phyloP scores from a whole-genome alignment of 2,888 invertebrate species.

The Scaptomyza caliginosa region DNA sequence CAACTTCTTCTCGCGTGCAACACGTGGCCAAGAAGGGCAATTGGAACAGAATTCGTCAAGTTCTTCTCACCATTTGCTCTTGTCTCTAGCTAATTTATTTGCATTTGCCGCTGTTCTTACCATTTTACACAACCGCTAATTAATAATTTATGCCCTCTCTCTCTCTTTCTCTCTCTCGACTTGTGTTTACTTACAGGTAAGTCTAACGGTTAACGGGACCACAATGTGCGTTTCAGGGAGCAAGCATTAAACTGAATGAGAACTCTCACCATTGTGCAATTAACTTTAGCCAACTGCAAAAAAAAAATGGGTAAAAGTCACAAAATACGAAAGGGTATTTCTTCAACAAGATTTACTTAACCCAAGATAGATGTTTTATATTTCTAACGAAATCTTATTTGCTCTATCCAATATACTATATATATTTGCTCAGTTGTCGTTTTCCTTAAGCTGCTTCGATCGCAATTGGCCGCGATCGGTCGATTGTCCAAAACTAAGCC shows the following conservation, averaged over 20 bases:
- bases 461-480: conserved; percentile 35
- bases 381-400: neutral
- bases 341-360: no score
- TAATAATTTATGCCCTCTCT: conserved; percentile 67
- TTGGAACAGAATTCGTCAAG: conserved; percentile 30
- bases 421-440: conserved; percentile 7
- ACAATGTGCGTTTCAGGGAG: conserved; percentile 40
- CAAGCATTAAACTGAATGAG: conserved; percentile 29
- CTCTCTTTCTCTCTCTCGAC: conserved; percentile 3
- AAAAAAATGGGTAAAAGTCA: conserved; percentile 15
- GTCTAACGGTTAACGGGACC: conserved; percentile 60
- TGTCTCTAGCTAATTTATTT: conserved; percentile 66
- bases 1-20: conserved; percentile 61
- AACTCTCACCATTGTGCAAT: conserved; percentile 37
- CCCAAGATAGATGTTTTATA: no score
- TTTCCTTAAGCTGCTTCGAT: conserved; percentile 4
- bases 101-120: conserved; percentile 43
- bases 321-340: no score
- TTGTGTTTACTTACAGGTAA: conserved; percentile 54
- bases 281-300: conserved; percentile 6
- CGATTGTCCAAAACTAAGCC: conserved; percentile 37
- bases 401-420: neutral
- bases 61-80: conserved; percentile 54
- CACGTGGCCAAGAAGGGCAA: conserved; percentile 57
- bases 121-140: conserved; percentile 42